Conservation (phyloP, 2,888 invertebrate genomes). For the Hymenopus coronatus region DNA sequence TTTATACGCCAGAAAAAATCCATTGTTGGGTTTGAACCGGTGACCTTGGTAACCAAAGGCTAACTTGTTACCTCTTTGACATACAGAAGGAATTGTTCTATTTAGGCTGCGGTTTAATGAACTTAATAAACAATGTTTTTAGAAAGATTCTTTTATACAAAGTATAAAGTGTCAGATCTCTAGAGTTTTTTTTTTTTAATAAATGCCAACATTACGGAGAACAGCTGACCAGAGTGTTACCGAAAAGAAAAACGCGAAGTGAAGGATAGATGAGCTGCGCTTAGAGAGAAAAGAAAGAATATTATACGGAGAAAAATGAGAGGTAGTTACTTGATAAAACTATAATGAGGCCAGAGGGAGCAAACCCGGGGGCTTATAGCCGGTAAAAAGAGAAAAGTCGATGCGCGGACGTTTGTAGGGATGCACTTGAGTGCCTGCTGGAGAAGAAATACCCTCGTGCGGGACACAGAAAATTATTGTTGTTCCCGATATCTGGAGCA, state of each 20-base stretch:
- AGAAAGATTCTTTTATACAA: no score
- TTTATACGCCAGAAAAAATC: no score
- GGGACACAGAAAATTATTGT: background rate
- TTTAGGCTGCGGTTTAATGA: no score
- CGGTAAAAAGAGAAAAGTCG: background rate
- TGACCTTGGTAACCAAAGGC: no score
- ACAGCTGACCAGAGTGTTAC: no score
- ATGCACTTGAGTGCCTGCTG: background rate
- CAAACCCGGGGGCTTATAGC: background rate
- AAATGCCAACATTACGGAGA: no score
- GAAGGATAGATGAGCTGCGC: background rate
- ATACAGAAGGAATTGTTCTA: no score
- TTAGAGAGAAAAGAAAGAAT: background rate
- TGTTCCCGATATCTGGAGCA: background rate
- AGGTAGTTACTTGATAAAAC: background rate
- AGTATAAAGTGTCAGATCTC: no score
- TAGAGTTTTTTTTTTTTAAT: no score
- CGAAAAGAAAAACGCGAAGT: background rate
- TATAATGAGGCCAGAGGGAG: background rate
- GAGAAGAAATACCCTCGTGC: background rate
- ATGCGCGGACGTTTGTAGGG: background rate
- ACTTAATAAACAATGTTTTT: no score
- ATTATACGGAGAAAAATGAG: background rate
- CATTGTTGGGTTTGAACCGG: no score
- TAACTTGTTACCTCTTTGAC: no score